Base-by-base conservation (phyloP, 64 coral and sea anemone species). In the Montipora efflorescens region DNA sequence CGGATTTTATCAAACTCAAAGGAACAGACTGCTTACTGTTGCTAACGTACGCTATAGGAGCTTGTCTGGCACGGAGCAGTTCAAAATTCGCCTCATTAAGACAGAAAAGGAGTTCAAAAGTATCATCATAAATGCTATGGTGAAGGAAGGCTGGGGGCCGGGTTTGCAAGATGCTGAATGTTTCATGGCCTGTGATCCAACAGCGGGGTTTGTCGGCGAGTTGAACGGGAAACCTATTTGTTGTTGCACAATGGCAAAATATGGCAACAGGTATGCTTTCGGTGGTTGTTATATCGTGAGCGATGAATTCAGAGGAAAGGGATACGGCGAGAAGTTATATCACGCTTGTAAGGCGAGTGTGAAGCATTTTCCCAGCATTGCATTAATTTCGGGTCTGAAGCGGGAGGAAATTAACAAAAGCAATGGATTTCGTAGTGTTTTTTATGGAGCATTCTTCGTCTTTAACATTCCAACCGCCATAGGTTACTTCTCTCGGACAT, bases 221-320 rank as follows among this genome's bases (percentile, higher is more conserved):
- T 13, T 86, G 7, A 43, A 86, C 21, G 82, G 82, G 16, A 86
- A 45, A 86, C 59, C 82, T 68, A 46, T 86, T 14, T 5, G 59
- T 19, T 18, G 25, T 12, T 4, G 45, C 1, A 68, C 62, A 15
- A 46, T 67, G 67, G 18, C 62, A 47, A 86, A 86, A 70, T 86
- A 86, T 20, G 82, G 48, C 22, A 36, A 86, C 23, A 66, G 67
- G 22, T 69, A n/a, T 86, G 59, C 25, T 8, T 48, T 67, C 12
- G 82, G 6, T 5, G 82, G 82, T 0, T 16, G 1, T 7, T 71
- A 19, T 47, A 3, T 69, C 11, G 82, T 86, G 7, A 50, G 11
- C 23, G 47, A 86, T 9, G 82, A 66, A n/a, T 86, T 9, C 47
- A 87, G 64, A 55, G 70, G 48, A 47, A 69, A 50, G 16, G 64